A percentile compares a stretch with the other conserved stretches of the same genome.
phyloP scores from a whole-genome alignment of 2,797 vertebrate genomes.

The Crocidura indochinensis region DNA sequence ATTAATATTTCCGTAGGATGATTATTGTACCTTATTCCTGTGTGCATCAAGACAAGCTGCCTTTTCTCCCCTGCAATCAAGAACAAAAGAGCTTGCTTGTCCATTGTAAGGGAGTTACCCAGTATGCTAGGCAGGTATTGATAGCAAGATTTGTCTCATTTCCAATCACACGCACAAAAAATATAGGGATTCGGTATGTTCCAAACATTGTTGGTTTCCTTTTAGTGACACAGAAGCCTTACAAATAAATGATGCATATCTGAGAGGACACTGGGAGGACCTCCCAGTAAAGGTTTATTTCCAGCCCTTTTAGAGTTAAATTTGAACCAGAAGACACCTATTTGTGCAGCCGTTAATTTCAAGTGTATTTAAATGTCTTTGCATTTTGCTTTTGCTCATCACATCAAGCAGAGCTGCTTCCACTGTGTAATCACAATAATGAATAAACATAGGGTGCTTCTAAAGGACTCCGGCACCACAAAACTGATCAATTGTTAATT shows the following conservation, averaged over 20 bases:
- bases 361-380: conserved; percentile 74
- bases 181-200: neutral
- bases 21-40: conserved; percentile 84
- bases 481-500: conserved; percentile 97
- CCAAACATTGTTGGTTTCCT: neutral
- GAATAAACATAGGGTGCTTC: conserved; percentile 92
- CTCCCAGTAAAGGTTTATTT: conserved; percentile 23
- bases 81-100: conserved; percentile 77
- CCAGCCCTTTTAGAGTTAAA: conserved; percentile 71
- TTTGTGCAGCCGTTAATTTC: conserved; percentile 69
- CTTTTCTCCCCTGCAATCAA: conserved; percentile 64
- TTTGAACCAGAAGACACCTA: conserved; percentile 64
- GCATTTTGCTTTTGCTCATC: conserved; percentile 60
- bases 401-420: conserved; percentile 81
- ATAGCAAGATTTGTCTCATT: neutral
- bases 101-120: conserved; percentile 79
- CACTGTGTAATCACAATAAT: conserved; percentile 93
- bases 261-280: conserved; percentile 11
- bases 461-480: conserved; percentile 89
- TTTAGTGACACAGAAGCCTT: conserved; percentile 5
- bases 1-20: conserved; percentile 80
- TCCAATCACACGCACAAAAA: neutral
- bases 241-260: neutral
- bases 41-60: conserved; percentile 72
- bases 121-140: conserved; percentile 26